Conservation (phyloP, 2,888 invertebrate genomes). For the Acanthosepion lycidas region DNA sequence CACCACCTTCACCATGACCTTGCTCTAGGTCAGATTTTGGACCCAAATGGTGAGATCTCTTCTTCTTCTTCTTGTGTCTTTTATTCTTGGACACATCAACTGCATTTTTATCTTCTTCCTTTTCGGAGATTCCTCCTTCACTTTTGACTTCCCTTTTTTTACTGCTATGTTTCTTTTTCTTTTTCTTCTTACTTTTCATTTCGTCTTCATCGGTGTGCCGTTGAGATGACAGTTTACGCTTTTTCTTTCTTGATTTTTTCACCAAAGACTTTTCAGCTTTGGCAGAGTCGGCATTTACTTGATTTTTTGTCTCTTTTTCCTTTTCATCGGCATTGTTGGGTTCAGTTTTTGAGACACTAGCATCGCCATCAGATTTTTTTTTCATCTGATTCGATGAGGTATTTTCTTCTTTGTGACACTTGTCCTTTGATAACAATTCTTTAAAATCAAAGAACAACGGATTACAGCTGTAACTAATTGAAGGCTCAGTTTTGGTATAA, state of each 20-base stretch:
- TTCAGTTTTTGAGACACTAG: conserved; percentile 48
- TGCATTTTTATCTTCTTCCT: conserved; percentile 54
- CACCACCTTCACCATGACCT: conserved; percentile 51
- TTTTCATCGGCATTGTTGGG: not conserved
- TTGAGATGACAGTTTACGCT: conserved; percentile 41
- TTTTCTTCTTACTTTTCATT: conserved; percentile 54
- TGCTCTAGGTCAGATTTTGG: conserved; percentile 50
- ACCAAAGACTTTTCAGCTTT: conserved; percentile 51
- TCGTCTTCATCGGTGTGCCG: conserved; percentile 52
- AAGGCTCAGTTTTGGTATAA: conserved; percentile 65
- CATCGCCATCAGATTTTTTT: conserved; percentile 50
- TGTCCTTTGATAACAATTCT: conserved; percentile 56
- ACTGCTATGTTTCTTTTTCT: conserved; percentile 59
- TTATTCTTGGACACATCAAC: conserved; percentile 53
- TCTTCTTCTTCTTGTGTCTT: conserved; percentile 54
- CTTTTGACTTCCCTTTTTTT: conserved; percentile 58
- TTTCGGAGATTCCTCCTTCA: conserved; percentile 53
- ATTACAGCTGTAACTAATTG: conserved; percentile 70
- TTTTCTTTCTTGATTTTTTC: conserved; percentile 52
- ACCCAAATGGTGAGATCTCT: not conserved
- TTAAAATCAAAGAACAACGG: conserved; percentile 72
- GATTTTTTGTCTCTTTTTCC: conserved; percentile 48
- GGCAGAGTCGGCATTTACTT: conserved; percentile 50
- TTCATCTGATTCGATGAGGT: conserved; percentile 47
- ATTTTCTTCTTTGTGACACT: conserved; percentile 47